Evolutionary conservation across 2,797 vertebrate genomes (phyloP).

Genomic region (Novumbra hubbsi): DNA sequence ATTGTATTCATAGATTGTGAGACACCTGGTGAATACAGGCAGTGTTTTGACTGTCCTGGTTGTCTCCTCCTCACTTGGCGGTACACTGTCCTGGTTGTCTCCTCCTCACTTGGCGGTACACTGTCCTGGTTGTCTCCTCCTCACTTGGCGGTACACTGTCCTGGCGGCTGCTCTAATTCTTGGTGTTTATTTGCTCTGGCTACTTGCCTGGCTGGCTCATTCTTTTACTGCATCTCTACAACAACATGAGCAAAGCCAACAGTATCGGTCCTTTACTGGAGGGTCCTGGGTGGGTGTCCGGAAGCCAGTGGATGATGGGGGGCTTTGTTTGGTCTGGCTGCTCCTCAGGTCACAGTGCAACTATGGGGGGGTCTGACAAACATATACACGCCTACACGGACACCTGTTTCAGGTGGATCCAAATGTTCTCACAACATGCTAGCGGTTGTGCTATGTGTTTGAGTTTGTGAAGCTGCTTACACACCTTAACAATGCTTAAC

Average conservation of each 20-base stretch:
- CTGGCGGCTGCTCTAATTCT: neutral
- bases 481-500: neutral
- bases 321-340: neutral
- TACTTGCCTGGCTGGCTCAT: neutral
- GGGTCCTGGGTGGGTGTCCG: neutral
- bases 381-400: neutral
- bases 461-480: conserved; percentile 9
- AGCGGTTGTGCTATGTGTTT: neutral
- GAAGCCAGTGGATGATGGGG: neutral
- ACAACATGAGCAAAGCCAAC: neutral
- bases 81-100: no score
- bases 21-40: no score
- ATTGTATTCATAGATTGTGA: no score
- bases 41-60: no score
- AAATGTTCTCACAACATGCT: conserved; percentile 8
- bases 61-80: no score
- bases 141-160: no score
- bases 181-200: neutral
- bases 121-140: no score
- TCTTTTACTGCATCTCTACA: neutral
- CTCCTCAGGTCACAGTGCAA: neutral
- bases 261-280: neutral
- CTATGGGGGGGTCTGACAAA: neutral
- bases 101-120: no score
- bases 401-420: conserved; percentile 6